Evolutionary conservation across 2,888 invertebrate species (phyloP).

Genomic region (Achlya flavicornis): DNA sequence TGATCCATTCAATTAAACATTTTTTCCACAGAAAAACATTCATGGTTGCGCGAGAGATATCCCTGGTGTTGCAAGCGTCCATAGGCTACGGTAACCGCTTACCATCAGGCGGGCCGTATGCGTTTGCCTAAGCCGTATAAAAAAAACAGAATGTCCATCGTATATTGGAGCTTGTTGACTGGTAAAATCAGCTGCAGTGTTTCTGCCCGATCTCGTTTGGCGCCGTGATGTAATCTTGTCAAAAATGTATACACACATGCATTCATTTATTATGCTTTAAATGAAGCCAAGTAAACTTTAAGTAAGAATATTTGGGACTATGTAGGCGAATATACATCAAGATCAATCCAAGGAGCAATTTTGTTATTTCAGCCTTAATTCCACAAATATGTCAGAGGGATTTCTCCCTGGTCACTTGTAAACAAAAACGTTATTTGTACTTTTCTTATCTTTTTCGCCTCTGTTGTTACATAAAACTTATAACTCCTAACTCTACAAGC

Average conservation of each 20-base stretch:
- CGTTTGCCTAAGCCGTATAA: too few species aligned
- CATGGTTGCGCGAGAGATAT: too few species aligned
- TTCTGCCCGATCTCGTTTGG: background rate
- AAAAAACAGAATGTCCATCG: background rate
- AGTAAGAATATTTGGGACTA: background rate
- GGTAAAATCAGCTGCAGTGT: background rate
- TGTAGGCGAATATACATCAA: background rate
- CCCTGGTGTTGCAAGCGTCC: too few species aligned
- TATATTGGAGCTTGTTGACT: background rate
- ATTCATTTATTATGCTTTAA: background rate
- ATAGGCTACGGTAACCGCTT: too few species aligned
- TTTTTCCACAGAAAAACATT: background rate
- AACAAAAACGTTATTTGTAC: background rate
- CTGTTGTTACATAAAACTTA: conserved; percentile 1
- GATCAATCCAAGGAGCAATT: background rate
- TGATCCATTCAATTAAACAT: background rate
- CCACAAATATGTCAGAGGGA: background rate
- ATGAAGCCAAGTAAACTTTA: background rate
- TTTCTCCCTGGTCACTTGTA: background rate
- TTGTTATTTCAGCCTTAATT: background rate
- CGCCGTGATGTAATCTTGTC: background rate
- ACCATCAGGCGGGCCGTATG: too few species aligned
- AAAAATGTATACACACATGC: background rate
- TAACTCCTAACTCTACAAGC: background rate
- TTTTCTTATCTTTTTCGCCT: background rate